A percentile compares a stretch with the other conserved stretches of the same genome.
Evolutionary conservation across 2,888 invertebrate species (phyloP).

Genomic region (Sphaerophoria rueppellii): DNA sequence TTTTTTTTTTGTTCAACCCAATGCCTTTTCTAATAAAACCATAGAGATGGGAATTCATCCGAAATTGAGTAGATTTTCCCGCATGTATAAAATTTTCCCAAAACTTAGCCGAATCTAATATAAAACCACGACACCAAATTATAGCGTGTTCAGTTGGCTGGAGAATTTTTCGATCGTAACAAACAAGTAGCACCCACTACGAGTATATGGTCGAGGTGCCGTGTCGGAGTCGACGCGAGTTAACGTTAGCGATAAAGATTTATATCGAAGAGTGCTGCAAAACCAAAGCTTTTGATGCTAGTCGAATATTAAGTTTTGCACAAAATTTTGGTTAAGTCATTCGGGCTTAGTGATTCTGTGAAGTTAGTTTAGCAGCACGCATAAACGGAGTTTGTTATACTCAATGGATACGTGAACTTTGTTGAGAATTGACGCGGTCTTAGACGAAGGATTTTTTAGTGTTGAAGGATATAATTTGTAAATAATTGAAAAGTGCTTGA

Average conservation of each 20-base stretch:
- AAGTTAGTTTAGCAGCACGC: conserved; percentile 8
- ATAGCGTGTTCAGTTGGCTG: conserved; percentile 57
- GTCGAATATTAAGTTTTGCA: conserved; percentile 43
- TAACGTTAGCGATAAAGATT: conserved; percentile 1
- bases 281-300: conserved; percentile 33
- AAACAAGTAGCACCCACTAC: conserved; percentile 51
- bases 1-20: conserved; percentile 14
- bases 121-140: conserved; percentile 60
- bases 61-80: conserved; percentile 31
- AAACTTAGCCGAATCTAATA: conserved; percentile 53
- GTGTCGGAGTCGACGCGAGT: too few species aligned
- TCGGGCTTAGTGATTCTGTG: conserved; percentile 39
- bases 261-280: conserved; percentile 36
- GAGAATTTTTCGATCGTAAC: conserved; percentile 61
- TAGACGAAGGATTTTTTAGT: conserved; percentile 4
- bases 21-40: neutral
- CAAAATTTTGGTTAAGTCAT: conserved; percentile 27
- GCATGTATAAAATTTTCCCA: conserved; percentile 36
- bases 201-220: too few species aligned
- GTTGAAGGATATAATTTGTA: conserved; percentile 15
- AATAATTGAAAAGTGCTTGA: neutral
- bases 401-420: conserved; percentile 47
- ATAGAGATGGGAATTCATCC: conserved; percentile 35
- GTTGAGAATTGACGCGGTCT: neutral
- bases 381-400: conserved; percentile 41